Percentiles rank a stretch among this genome's conserved stretches.
Conservation (phyloP, 2,797 vertebrate genomes). For the Arnoldichthys spilopterus region DNA sequence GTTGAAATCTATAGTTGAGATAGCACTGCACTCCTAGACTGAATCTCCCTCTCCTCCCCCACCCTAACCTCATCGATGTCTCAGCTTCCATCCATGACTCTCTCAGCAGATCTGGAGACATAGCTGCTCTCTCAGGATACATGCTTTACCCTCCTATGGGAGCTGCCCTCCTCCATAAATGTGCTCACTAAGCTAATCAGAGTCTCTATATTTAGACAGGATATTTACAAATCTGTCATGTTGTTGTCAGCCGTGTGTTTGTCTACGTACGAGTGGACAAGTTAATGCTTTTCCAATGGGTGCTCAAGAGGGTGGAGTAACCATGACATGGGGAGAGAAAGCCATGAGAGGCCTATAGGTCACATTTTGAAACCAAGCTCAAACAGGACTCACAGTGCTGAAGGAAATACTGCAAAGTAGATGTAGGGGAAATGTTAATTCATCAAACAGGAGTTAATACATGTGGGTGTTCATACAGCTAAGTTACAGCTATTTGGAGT, state of each 20-base stretch:
- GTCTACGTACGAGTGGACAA: conserved; percentile 31
- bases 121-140: conserved; percentile 61
- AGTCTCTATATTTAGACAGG: conserved; percentile 59
- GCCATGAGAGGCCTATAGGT: conserved; percentile 3
- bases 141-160: conserved; percentile 39
- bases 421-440: too few species aligned
- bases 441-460: too few species aligned
- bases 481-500: too few species aligned
- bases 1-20: conserved; percentile 4
- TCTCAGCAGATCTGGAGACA: conserved; percentile 61
- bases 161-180: conserved; percentile 45
- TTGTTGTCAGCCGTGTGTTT: conserved; percentile 52
- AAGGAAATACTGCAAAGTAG: too few species aligned
- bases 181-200: conserved; percentile 55
- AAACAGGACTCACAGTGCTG: background rate
- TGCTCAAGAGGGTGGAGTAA: conserved; percentile 39
- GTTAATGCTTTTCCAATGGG: conserved; percentile 15
- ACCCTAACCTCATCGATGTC: conserved; percentile 9
- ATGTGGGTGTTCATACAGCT: too few species aligned
- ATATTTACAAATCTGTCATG: conserved; percentile 55
- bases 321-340: conserved; percentile 24
- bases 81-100: conserved; percentile 61
- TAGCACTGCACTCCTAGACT: background rate
- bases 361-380: background rate
- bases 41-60: conserved; percentile 6